A percentile compares a stretch with the other conserved stretches of the same genome.
Evolutionary conservation across 2,113 vertebrate species (phyloP).

Genomic region (Campylomormyrus numenius): DNA sequence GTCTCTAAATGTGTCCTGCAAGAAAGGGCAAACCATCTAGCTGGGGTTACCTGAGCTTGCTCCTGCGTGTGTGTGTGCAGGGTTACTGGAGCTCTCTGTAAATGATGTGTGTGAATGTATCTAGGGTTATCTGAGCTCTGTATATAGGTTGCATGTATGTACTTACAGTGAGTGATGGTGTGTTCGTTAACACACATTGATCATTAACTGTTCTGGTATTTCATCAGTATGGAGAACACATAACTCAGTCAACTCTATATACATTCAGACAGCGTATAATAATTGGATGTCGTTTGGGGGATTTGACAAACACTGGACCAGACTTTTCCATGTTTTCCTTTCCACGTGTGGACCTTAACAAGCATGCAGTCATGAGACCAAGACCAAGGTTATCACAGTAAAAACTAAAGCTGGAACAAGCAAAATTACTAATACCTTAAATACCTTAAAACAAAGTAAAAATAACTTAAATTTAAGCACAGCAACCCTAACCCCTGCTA

Average conservation of each 20-base stretch:
- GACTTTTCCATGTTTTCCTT: neutral
- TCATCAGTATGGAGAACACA: neutral
- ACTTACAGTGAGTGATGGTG: neutral
- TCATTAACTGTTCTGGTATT: neutral
- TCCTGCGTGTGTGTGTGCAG: neutral
- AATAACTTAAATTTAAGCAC: neutral
- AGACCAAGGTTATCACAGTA: neutral
- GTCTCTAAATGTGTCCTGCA: conserved; percentile 6
- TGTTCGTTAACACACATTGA: neutral
- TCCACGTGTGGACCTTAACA: neutral
- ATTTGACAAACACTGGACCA: neutral
- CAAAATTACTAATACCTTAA: neutral
- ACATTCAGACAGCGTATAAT: neutral
- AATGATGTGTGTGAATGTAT: neutral
- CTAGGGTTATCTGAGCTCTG: neutral
- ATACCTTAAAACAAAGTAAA: neutral
- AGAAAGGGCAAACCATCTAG: neutral
- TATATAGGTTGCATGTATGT: neutral
- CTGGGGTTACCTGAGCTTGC: neutral
- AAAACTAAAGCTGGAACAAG: neutral
- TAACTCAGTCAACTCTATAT: neutral
- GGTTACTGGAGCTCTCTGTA: neutral
- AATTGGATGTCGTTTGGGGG: neutral
- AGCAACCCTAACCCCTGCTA: neutral
- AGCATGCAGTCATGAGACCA: neutral